Evolutionary conservation across 2,888 invertebrate genomes (phyloP), one percentile per base, ranked within the genome.

Genomic region (Trissonchulus sp.): DNA sequence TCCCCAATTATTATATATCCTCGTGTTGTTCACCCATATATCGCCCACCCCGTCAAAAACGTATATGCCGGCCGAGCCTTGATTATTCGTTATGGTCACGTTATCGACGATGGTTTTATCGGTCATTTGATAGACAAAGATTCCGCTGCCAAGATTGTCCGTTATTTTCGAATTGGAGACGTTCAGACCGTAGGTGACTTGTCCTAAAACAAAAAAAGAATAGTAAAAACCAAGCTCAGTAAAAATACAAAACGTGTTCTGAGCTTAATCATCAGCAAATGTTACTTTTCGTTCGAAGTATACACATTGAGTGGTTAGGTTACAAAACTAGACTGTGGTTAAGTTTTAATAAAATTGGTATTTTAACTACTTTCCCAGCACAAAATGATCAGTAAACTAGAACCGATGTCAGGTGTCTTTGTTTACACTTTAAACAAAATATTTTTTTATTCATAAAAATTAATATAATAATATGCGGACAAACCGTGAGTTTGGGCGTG

Each of bases 71-170:
- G 83, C 83, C 63, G 80, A 75, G 73, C 82, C 82, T 76, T 83
- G 79, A 74, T 84, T 84, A 68, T 77, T 77, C 31, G 75, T 77
- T 23, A 84, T 62, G 0, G 82, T 82, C 38, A 83, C 83, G 78
- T 84, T 84, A 15, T 80, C 79, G 23, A 84, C 63, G 0, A 81
- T 81, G 1, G 80, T 80, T n/a, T 83, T 74, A 37, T 84, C 84
- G 2, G 96, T 89, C 75, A 97, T 88, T 84, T 94, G 93, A 85
- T 95, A 93, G 23, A 93, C 90, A n/a, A 90, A 92, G 73, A 99
- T 89, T n/a, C 99, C 99, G 83, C 95, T 90, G 0, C 97, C 97
- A 79, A 91, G 91, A 86, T 99, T 99, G 84, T 92, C 91, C 1
- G 91, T 90, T 76, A 98, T 90, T 48, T 90, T 89, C 0, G 93